Evolutionary conservation across 2,888 invertebrate species (phyloP), one percentile per base, ranked within the genome.

Genomic region (Notocelia uddmanniana): DNA sequence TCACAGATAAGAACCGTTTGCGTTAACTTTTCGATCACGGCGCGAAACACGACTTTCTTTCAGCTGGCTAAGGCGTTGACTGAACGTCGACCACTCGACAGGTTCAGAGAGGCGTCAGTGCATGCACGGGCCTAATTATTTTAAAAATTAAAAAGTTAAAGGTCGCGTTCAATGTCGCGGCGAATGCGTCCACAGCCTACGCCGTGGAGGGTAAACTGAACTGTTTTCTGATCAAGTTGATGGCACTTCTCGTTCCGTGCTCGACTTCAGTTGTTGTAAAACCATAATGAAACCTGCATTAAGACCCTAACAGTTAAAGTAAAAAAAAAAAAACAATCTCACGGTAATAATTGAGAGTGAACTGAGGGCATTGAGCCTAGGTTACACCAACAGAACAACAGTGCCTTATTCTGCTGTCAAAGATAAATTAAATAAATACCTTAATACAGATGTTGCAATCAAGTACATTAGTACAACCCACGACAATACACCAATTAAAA

Each of bases 131-230:
- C 64, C 69, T 73, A 76, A 78, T 75, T 76, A 64, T 76, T 76
- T 77, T 69, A 72, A 74, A 79, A 78, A 78, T 77, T 75, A 76
- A 79, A 79, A 80, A 78, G 76, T 81, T 77, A 78, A 81, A 84
- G 82, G 83, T 83, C 80, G 80, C 69, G 73, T 75, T 68, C 74
- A 72, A 76, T 79, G 76, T 76, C 79, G 76, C 73, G 74, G 74
- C 73, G 76, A 76, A 81, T 76, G 76, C 89, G 89, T 85, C 89
- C 81, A 83, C 74, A 73, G 66, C 70, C 83, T 78, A 82, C 86
- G 84, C 82, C 78, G 81, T 77, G 67, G n/a, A 23, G 67, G 82
- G 79, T 79, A 80, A 83, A 81, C 79, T 81, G 76, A 81, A 91
- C 91, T 90, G 85, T 69, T 77, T 75, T 52, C 73, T 76, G 76